phyloP scores from a whole-genome alignment of 2,888 invertebrate genomes.

The Theodoxus fluviatilis region DNA sequence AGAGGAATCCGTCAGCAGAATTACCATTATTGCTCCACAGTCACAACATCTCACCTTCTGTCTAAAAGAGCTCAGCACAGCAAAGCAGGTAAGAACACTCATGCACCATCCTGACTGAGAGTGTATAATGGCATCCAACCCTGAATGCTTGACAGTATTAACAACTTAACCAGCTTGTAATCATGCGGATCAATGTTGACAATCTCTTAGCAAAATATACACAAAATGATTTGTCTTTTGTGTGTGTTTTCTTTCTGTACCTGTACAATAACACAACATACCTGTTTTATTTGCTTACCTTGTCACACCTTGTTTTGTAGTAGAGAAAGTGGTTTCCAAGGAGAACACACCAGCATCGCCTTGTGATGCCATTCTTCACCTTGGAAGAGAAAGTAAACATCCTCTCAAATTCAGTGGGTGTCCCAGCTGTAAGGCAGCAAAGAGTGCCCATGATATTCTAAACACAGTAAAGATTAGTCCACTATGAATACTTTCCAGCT shows the following conservation, averaged over 20 bases:
- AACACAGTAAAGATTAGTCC: too few species aligned
- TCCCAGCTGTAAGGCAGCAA: too few species aligned
- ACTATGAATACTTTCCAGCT: too few species aligned
- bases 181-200: too few species aligned
- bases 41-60: too few species aligned
- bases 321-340: constrained; percentile 96
- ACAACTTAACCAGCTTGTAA: too few species aligned
- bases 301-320: constrained; percentile 91
- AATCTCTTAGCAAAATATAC: neutral
- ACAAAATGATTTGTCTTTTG: neutral
- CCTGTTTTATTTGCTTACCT: constrained; percentile 71
- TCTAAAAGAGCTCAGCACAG: neutral
- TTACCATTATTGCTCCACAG: too few species aligned
- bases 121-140: too few species aligned
- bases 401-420: neutral
- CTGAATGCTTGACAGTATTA: too few species aligned
- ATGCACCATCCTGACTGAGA: too few species aligned
- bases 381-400: constrained; percentile 34
- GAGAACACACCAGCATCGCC: constrained; percentile 95
- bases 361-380: constrained; percentile 92
- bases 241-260: neutral
- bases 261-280: neutral
- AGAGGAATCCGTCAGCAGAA: too few species aligned
- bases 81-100: neutral
- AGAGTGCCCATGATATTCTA: too few species aligned